Evolutionary conservation across 2,888 invertebrate species (phyloP), one percentile per base, ranked within the genome.

Genomic region (Drosophila falleni): DNA sequence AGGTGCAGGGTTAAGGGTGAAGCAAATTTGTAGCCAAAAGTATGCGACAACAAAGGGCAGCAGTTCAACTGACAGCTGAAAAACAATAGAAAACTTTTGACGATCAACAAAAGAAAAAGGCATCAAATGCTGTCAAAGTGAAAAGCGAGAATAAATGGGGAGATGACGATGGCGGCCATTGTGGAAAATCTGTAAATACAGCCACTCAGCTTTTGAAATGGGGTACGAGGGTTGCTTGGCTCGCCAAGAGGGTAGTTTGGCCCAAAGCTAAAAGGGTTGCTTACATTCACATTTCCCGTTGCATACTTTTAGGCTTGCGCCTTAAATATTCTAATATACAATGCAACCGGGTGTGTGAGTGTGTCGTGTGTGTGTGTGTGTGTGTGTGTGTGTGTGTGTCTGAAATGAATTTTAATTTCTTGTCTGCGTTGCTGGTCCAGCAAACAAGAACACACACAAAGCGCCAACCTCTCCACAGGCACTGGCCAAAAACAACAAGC

Each of bases 391-490:
- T 5, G 23, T 23, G 23, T 23, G 23, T 4, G 23, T 23, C 81
- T 83, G 87, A 86, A 85, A 90, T 90, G 89, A 90, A 90, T 90
- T 90, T 90, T 87, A 90, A 90, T 89, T 89, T 90, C 88, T 89
- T 81, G 76, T 84, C 81, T 89, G 79, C 71, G 65, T 55, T 71
- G 71, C 74, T 60, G 64, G 49, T 33, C 53, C 41, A 19, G 11
- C 71, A 66, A 60, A 49, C 44, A 46, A 62, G n/a, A n/a, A 68
- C 74, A 46, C 55, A 72, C 65, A 62, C 35, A 50, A n/a, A 54
- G 50, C 37, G 29, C 55, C 29, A 35, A 15, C 56, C 54, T 10
- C 23, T 47, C 8, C 61, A 23, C 16, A 42, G 46, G 49, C 29
- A 65, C 10, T 16, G 33, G 11, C 71, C 71, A 80, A 89, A 89